Evolutionary conservation across 2,888 invertebrate species (phyloP), one percentile per base, ranked within the genome.

Genomic region (Trichogramma dendrolimi): DNA sequence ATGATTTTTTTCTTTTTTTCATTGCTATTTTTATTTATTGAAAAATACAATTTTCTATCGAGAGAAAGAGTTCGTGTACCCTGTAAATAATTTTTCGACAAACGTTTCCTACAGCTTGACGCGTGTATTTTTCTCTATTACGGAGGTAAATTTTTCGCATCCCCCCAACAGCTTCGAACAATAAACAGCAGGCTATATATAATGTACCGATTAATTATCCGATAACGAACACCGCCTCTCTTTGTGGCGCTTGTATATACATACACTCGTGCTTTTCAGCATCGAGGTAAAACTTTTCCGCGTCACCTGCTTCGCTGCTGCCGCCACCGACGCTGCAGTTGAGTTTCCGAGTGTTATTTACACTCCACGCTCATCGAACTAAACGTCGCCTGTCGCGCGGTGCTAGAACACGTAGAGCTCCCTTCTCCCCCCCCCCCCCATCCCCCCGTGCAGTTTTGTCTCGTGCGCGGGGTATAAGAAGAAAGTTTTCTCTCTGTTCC

Each of bases 301-400:
- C 52, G 27, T 10, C 38, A 6, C 41, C 42, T 43, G 6, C 8
- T 27, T 27, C n/a, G n/a, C 41, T 4, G 43, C 38, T 4, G 4
- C 51, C 51, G 5, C 48, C 48, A 5, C 0, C 10, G 11, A 3
- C 48, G 48, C 11, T 7, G 10, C 14, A 11, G 27, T 48, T 48
- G 11, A 6, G 14, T 14, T 48, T 57, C 61, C 47, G 14, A 61
- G 61, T 47, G 59, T 59, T 64, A 51, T 57, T 64, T 61, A 64
- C 59, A 61, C 59, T 59, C 51, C 53, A 38, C 53, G 50, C 40
- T 47, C 58, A 39, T 27, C 14, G 44, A 59, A 61, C 61, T 61
- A 59, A 64, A 61, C 41, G 61, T 54, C 58, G 54, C 50, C 27
- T 27, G 27, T 27, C 27, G 27, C 27, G 27, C 27, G 27, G 27